A percentile compares a stretch with the other conserved stretches of the same genome.
phyloP scores from a whole-genome alignment of 23 tunicate species.

The Ciona savignyi region DNA sequence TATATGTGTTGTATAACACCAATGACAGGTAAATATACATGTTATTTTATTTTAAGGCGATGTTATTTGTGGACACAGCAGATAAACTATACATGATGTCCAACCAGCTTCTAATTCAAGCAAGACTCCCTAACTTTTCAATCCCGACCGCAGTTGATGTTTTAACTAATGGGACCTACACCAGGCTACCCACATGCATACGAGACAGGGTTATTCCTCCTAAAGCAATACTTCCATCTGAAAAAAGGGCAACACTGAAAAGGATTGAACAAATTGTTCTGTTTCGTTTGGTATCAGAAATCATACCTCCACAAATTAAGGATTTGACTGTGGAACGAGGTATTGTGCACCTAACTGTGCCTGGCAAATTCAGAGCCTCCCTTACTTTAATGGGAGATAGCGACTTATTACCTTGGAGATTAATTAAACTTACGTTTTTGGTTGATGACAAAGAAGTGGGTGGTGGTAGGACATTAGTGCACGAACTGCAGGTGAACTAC shows the following conservation, averaged over 20 bases:
- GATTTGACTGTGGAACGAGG: constrained; percentile 58
- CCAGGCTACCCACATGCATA: constrained; percentile 82
- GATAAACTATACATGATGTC: constrained; percentile 82
- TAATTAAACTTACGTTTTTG: constrained; percentile 60
- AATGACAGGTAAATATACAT: no score
- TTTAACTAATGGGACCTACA: constrained; percentile 93
- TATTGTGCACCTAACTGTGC: constrained; percentile 57
- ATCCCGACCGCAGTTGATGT: constrained; percentile 99
- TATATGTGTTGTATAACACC: no score
- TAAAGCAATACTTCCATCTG: constrained; percentile 70
- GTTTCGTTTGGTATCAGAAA: constrained; percentile 64
- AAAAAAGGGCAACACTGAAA: constrained; percentile 72
- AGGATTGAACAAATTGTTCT: constrained; percentile 71
- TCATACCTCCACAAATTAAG: constrained; percentile 85
- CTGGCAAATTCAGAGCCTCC: constrained; percentile 66
- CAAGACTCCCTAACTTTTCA: constrained; percentile 92
- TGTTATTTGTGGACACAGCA: constrained; percentile 79
- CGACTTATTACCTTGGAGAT: constrained; percentile 84
- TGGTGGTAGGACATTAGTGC: constrained; percentile 66
- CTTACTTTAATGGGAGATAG: constrained; percentile 89
- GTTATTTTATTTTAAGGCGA: constrained; percentile 24
- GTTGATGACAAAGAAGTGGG: constrained; percentile 85
- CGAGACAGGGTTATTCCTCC: constrained; percentile 76
- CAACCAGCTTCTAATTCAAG: constrained; percentile 87
- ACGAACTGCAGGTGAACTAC: constrained; percentile 58